Evolutionary conservation across 2,113 vertebrate genomes (phyloP).

Genomic region (Syngnathus scovelli): DNA sequence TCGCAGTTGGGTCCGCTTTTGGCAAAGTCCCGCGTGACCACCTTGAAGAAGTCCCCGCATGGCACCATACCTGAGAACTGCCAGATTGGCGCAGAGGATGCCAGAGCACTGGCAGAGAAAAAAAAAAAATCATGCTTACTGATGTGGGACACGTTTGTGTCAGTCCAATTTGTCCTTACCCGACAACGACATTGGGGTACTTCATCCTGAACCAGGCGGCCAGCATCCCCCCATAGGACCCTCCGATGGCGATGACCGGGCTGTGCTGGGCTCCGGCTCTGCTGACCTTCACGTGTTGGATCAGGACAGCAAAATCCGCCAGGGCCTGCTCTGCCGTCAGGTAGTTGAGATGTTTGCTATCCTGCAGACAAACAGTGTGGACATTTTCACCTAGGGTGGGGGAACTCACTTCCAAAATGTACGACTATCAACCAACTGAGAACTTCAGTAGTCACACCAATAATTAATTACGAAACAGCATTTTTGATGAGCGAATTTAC

Average conservation of each 20-base stretch:
- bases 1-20: conserved; percentile 77
- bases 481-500: conserved; percentile 23
- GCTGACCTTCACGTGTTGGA: conserved; percentile 73
- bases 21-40: conserved; percentile 84
- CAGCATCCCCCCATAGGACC: conserved; percentile 94
- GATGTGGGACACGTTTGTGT: neutral
- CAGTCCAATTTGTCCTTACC: conserved; percentile 69
- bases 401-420: too few relatives aligned
- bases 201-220: conserved; percentile 97
- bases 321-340: conserved; percentile 93
- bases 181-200: conserved; percentile 83
- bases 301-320: conserved; percentile 86
- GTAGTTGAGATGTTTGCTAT: conserved; percentile 86
- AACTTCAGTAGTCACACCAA: too few relatives aligned
- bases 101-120: conserved; percentile 77
- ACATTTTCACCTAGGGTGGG: neutral
- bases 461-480: too few relatives aligned
- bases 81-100: conserved; percentile 92
- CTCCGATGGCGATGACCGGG: conserved; percentile 87
- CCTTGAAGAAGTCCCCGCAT: conserved; percentile 79
- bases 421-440: too few relatives aligned
- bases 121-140: conserved; percentile 19
- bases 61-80: conserved; percentile 84
- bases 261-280: conserved; percentile 71
- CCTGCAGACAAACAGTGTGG: conserved; percentile 62